These are phyloP conservation scores for Chaetogeoica ovagalla DNA, from an alignment of 2,888 invertebrate genomes.

Conservation along the genomic window DNA sequence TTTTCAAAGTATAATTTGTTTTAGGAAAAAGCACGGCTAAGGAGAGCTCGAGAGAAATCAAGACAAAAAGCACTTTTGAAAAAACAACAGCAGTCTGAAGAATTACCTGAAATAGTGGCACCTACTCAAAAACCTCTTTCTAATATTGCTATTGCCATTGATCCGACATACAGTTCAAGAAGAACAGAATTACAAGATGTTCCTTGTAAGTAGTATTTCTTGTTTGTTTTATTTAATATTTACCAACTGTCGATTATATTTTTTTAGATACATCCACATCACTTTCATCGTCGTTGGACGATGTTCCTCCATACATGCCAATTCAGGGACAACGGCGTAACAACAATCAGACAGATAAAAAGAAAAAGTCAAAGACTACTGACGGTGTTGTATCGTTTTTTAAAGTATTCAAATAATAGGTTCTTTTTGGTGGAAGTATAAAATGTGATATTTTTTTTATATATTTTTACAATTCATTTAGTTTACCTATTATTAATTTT, in stretches of 20 bases:
- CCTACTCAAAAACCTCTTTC: slow-evolving; percentile 58
- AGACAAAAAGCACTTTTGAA: slow-evolving; percentile 65
- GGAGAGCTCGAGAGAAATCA: slow-evolving; percentile 72
- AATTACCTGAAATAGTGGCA: slow-evolving; percentile 22
- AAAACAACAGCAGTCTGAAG: slow-evolving; percentile 60
- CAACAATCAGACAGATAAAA: slow-evolving; percentile 67
- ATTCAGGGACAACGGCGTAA: slow-evolving; percentile 74
- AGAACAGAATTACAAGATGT: slow-evolving; percentile 29
- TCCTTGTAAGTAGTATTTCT: slow-evolving; percentile 6
- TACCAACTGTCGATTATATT: neutral
- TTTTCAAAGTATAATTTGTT: neutral
- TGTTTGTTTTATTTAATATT: neutral
- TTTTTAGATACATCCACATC: slow-evolving; percentile 10
- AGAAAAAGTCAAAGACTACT: slow-evolving; percentile 65
- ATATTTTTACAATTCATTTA: slow-evolving; percentile 18
- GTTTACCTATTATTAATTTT: neutral
- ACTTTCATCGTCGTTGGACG: slow-evolving; percentile 53
- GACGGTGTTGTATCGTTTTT: slow-evolving; percentile 60
- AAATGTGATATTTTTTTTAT: slow-evolving; percentile 36
- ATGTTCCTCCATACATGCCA: slow-evolving; percentile 74
- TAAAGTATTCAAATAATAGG: slow-evolving; percentile 42
- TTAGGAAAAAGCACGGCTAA: slow-evolving; percentile 71
- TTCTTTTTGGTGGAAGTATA: neutral
- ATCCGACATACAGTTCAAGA: slow-evolving; percentile 64
- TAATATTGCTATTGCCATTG: slow-evolving; percentile 71